Evolutionary conservation across 2,113 vertebrate genomes (phyloP), one percentile per base, ranked within the genome.

Genomic region (Ictalurus punctatus): DNA sequence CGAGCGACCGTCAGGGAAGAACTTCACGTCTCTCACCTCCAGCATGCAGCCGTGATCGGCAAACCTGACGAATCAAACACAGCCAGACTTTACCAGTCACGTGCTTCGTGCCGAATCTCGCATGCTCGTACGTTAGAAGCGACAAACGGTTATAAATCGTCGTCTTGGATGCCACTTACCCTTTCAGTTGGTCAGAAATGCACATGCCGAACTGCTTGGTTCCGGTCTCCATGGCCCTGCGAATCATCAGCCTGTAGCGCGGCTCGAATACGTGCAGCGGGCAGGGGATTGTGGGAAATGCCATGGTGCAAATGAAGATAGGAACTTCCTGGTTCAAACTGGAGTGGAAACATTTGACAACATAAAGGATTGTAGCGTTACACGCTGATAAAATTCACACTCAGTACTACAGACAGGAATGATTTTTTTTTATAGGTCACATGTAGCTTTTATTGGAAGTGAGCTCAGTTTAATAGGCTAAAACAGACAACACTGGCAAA

Each of bases 151-250:
- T 17, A 25, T 3, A 40, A 61, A 40, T 6, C 13, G 52, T 37
- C 14, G 58, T 63, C 12, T 25, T 40, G 8, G 10, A 14, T 52
- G 12, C 58, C 17, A n/a, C 96, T 96, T 94, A 97, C 96, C 97
- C 97, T 92, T 96, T 96, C 14, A 98, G 92, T 69, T 98, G 97
- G 2, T 98, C 96, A 27, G 97, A 96, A 65, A 98, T 96, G 90
- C 98, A 99, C 98, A 99, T 98, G 94, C 97, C 97, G 71, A 99
- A 98, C 91, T 97, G 96, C 89, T 96, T 97, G 92, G 97, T 98
- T 84, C 97, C 98, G 0, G 97, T 98, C 94, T 99, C 98, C 97
- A 98, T 97, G 91, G 97, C 97, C 92, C 97, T 96, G 92, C 97
- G 96, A 93, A 98, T 97, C 98, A 97, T 98, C 82, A 99, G 96